A percentile compares a stretch with the other conserved stretches of the same genome.
These are phyloP conservation scores for Luehdorfia chinensis DNA, from an alignment of 1,140 invertebrate species.

Conservation along the genomic window DNA sequence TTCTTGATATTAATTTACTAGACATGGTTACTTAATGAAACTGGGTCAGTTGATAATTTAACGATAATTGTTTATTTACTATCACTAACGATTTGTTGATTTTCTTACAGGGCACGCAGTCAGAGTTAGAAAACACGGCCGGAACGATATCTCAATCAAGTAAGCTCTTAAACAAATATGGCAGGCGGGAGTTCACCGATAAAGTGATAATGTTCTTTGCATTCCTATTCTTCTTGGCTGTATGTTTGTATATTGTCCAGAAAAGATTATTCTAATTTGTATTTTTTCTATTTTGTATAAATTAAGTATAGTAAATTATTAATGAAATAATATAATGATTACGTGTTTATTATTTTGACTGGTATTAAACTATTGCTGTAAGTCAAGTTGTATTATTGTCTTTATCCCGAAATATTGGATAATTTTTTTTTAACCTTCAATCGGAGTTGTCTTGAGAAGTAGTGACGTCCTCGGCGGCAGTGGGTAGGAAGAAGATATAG, in stretches of 20 bases:
- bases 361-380: neutral
- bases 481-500: no score
- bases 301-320: conserved; percentile 2
- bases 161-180: conserved; percentile 95
- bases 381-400: neutral
- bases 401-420: neutral
- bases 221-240: conserved; percentile 94
- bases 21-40: no score
- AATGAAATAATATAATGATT: neutral
- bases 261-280: conserved; percentile 87
- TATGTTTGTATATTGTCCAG: conserved; percentile 94
- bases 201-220: conserved; percentile 94
- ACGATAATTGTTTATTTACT: no score
- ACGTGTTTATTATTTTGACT: neutral
- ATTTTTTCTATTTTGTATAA: neutral
- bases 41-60: no score
- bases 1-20: no score
- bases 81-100: no score
- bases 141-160: conserved; percentile 92
- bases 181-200: conserved; percentile 94
- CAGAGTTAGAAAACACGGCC: conserved; percentile 91
- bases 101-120: conserved; percentile 85
- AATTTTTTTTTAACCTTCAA: no score
- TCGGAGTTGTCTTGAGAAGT: no score
- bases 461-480: no score